Base-by-base conservation (phyloP, 2,113 vertebrate species). In the Lepus timidus region DNA sequence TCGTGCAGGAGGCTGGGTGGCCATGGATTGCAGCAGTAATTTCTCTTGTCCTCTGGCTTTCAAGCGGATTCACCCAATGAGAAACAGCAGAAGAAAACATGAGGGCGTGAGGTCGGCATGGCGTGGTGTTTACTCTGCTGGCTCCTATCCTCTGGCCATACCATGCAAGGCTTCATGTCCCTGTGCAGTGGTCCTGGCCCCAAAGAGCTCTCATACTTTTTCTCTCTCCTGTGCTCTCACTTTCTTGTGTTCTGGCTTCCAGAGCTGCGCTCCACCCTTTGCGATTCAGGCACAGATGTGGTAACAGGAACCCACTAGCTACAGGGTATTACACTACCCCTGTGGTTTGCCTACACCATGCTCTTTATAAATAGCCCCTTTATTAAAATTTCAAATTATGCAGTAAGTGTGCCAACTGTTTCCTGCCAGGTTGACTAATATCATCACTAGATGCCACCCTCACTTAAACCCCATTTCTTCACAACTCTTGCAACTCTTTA, bases 321-420 rank as follows among this genome's bases (percentile, higher is more conserved):
- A 23, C 52, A 80, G 75, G 51, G 52, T 27, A 33, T 84, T 44
- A 67, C 10, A 75, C n/a, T 49, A 27, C 6, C 33, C 51, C 64
- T 58, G 27, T 62, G 55, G 16, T 36, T 79, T 83, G 58, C 19
- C 68, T 78, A 62, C 20, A 68, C 93, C 49, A 8, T 13, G 23
- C 31, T 64, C 36, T 92, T 71, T 67, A 70, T 93, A 83, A 95
- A 83, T 19, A 64, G 67, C 73, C 62, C 52, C 44, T 90, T 96
- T 91, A 94, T 76, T 93, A 94, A 75, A 80, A 86, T 84, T 44
- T 68, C 65, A 93, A 62, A 73, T 94, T 92, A 76, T 62, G 73
- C n/a, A 51, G 51, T 79, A 67, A 83, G 3, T 61, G 25, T 84
- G 49, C 87, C 85, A 89, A 79, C 22, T 36, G 4, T 75, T 94